These are phyloP conservation scores for Cyanocitta stelleri DNA, from an alignment of 2,113 vertebrate genomes.

Conservation along the genomic window DNA sequence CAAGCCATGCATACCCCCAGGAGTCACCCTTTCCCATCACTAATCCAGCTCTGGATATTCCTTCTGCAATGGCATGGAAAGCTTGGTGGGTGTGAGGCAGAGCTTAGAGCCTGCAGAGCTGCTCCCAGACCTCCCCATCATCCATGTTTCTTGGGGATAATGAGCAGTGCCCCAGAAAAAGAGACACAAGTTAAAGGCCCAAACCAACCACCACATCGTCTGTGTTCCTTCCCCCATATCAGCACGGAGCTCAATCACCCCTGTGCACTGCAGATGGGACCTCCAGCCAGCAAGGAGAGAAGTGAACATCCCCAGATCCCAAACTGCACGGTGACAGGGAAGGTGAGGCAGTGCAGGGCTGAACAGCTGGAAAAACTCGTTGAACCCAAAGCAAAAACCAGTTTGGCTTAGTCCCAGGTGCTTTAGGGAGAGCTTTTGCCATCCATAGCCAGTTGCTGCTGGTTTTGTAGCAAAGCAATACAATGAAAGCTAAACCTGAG, in stretches of 20 bases:
- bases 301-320: background rate
- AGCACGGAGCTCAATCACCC: background rate
- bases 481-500: background rate
- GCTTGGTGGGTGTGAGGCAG: background rate
- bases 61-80: fast-evolving
- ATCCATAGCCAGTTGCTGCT: background rate
- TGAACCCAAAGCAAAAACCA: background rate
- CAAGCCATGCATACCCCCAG: background rate
- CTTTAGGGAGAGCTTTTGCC: background rate
- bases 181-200: background rate
- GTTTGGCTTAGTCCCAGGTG: background rate
- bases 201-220: background rate
- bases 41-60: background rate
- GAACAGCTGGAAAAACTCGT: background rate
- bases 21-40: background rate
- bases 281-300: background rate
- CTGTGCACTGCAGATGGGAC: background rate
- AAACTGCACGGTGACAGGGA: background rate
- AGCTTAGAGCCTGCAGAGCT: background rate
- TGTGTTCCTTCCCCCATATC: fast-evolving
- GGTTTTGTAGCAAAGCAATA: background rate
- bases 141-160: fast-evolving
- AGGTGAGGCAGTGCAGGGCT: background rate
- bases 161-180: fast-evolving
- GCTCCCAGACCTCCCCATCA: background rate